Evolutionary conservation across 2,113 vertebrate species (phyloP).

Genomic region (Psilopsiagon aymara): DNA sequence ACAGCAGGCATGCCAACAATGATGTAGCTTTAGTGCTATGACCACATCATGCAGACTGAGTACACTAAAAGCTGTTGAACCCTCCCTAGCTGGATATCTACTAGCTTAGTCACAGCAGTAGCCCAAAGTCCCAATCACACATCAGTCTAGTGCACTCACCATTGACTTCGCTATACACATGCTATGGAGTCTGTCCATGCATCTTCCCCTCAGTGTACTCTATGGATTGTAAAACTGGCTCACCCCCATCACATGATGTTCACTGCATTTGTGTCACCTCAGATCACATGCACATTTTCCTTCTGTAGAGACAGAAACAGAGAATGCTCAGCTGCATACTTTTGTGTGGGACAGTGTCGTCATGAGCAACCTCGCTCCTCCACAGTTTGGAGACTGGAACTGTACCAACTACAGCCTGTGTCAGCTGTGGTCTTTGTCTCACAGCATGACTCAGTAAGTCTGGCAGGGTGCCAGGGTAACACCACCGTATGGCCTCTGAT

Average conservation of each 20-base stretch:
- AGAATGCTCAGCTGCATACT: neutral
- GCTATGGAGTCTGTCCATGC: neutral
- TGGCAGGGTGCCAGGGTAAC: neutral
- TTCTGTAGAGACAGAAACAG: neutral
- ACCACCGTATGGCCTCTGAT: neutral
- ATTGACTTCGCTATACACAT: rapidly evolving
- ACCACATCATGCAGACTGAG: neutral
- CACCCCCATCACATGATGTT: neutral
- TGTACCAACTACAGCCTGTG: neutral
- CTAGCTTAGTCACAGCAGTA: neutral
- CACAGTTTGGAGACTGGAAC: neutral
- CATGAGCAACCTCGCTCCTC: neutral
- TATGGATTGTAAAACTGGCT: neutral
- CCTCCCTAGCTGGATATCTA: neutral
- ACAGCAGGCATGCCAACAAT: neutral
- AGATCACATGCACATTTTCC: neutral
- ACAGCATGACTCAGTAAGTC: neutral
- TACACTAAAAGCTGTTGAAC: neutral
- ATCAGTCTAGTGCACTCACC: neutral
- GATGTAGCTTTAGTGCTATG: neutral
- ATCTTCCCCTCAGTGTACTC: neutral
- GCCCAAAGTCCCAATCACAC: neutral
- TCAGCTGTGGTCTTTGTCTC: neutral
- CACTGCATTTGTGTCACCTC: neutral
- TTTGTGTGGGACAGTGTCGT: neutral